Evolutionary conservation across 2,113 vertebrate genomes (phyloP), one percentile per base, ranked within the genome.

Genomic region (Onychostoma macrolepis): DNA sequence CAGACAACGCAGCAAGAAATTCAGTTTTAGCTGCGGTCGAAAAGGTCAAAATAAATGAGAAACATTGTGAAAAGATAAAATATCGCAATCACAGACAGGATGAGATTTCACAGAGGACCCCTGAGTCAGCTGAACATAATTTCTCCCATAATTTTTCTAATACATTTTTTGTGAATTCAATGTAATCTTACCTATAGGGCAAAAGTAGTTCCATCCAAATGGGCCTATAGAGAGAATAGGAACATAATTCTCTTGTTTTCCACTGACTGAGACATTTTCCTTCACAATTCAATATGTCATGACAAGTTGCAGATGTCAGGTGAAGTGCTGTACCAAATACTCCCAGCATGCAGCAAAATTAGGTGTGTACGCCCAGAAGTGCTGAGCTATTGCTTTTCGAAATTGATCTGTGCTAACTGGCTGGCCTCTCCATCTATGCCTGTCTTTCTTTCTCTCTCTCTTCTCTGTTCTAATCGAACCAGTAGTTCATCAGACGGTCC

Each of bases 251-350:
- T 72, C n/a, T 71, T 80, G 19, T 30, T 74, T 84, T 75, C 12
- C 69, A 56, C 69, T 58, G 33, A 84, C 82, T 84, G 65, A 84
- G 45, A 84, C 48, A 41, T 84, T 74, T 72, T 53, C 26, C 48
- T 74, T 53, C 45, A 12, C 45, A 58, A 72, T 84, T 84, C 17
- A 74, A 83, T 86, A 63, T 80, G 38, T 80, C 38, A 24, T 79
- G 75, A 61, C 77, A 84, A 76, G 41, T 24, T 89, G 83, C 41
- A 72, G 45, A 85, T 84, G 82, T 53, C 82, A 74, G 81, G 65
- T 50, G 17, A 83, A 83, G 81, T 53, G 65, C 33, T 84, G 82
- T 24, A 74, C 50, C 69, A 58, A 58, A 83, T 63, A 43, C 48
- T 15, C 9, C 78, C 53, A 65, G 28, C 10, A 53, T 33, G 53